Percentiles rank a stretch among this genome's conserved stretches.
phyloP scores from a whole-genome alignment of 2,797 vertebrate genomes.

The Clarias laeviceps region DNA sequence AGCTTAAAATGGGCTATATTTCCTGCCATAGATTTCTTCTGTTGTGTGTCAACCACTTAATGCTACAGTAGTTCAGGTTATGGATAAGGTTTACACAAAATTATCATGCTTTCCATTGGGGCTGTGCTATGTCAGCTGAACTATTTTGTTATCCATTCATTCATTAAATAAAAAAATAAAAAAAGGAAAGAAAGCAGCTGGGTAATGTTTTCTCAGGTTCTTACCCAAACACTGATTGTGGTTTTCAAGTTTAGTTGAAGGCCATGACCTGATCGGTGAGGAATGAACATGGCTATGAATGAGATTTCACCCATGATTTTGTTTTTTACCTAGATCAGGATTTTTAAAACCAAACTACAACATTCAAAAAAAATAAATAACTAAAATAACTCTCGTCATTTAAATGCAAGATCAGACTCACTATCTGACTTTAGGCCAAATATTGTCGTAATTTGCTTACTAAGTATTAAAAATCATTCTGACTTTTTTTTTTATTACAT shows the following conservation, averaged over 20 bases:
- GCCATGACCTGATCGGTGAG: neutral
- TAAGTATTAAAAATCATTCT: neutral
- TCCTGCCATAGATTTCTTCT: slow-evolving; percentile 51
- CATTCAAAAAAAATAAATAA: neutral
- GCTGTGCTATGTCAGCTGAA: slow-evolving; percentile 9
- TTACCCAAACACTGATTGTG: neutral
- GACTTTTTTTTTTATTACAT: neutral
- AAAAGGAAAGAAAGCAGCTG: neutral
- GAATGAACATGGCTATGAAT: neutral
- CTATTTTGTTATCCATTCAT: slow-evolving; percentile 22
- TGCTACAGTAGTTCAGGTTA: slow-evolving; percentile 47
- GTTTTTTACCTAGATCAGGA: neutral
- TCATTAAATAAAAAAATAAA: neutral
- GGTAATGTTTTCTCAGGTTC: neutral
- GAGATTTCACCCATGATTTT: neutral
- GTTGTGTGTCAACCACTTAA: slow-evolving; percentile 46
- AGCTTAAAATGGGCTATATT: slow-evolving; percentile 55
- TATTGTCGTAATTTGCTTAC: neutral
- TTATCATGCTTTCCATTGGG: slow-evolving; percentile 28
- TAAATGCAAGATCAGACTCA: neutral
- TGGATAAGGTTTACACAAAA: slow-evolving; percentile 45
- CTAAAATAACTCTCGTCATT: neutral
- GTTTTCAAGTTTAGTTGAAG: slow-evolving; percentile 20
- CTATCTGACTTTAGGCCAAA: neutral
- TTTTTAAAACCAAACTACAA: neutral